Conservation (phyloP, 2,888 invertebrate species). For the Mesoligia furuncula region DNA sequence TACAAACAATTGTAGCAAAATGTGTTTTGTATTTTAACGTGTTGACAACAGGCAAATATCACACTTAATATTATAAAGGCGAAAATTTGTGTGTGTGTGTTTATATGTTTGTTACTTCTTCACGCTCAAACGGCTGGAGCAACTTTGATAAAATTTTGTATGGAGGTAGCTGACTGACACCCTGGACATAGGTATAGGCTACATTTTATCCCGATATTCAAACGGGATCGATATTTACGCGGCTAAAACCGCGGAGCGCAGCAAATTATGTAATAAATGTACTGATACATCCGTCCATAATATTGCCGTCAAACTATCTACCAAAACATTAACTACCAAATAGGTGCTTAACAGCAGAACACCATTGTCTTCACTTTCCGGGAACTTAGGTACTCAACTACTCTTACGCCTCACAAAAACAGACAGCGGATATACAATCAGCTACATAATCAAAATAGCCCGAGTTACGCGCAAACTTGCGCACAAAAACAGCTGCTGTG, state of each 20-base stretch:
- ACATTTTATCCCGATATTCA: no score
- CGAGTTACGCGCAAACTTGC: slow-evolving; percentile 43
- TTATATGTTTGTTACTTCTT: no score
- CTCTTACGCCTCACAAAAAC: slow-evolving; percentile 36
- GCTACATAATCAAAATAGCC: slow-evolving; percentile 51
- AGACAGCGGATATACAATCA: slow-evolving; percentile 47
- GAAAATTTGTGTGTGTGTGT: no score
- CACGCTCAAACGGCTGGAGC: no score
- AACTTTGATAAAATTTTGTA: no score
- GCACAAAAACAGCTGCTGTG: slow-evolving; percentile 50
- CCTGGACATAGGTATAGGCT: no score
- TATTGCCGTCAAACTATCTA: neutral
- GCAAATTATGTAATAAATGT: neutral
- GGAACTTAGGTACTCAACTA: slow-evolving; percentile 21
- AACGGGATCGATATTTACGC: no score
- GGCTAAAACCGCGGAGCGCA: no score
- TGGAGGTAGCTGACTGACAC: no score
- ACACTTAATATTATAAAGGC: no score
- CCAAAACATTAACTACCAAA: slow-evolving; percentile 1
- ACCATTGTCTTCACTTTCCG: slow-evolving; percentile 23
- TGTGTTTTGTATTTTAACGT: neutral
- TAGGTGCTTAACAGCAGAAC: neutral
- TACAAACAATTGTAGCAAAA: neutral
- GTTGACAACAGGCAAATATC: neutral
- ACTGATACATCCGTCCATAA: neutral